Percentiles rank a stretch among this genome's conserved stretches.
These are phyloP conservation scores for Busseola fusca DNA, from an alignment of 2,888 invertebrate species.

Conservation along the genomic window DNA sequence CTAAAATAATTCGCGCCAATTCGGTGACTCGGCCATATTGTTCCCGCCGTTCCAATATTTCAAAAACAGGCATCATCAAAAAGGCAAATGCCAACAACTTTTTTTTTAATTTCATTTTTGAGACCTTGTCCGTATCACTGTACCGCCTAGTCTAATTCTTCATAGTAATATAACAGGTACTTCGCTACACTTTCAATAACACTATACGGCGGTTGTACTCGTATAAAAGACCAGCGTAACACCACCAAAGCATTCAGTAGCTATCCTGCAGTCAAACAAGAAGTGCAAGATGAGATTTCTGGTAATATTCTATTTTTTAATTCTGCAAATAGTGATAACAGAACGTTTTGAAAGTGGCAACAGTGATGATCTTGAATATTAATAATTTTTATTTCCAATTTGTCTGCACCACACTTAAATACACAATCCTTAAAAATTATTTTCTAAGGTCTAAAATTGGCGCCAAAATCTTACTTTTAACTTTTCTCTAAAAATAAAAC, in stretches of 20 bases:
- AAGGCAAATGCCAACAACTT: constrained; percentile 17
- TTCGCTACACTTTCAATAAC: constrained; percentile 78
- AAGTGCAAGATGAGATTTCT: constrained; percentile 89
- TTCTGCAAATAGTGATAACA: constrained; percentile 42
- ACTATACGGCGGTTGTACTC: constrained; percentile 64
- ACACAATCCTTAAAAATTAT: not conserved
- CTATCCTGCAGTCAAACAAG: constrained; percentile 85
- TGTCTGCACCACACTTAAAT: not conserved
- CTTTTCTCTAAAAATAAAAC: not conserved
- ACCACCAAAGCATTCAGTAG: constrained; percentile 83
- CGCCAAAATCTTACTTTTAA: constrained; percentile 19
- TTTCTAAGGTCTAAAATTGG: constrained; percentile 6
- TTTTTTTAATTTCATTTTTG: constrained; percentile 35
- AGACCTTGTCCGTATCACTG: constrained; percentile 63
- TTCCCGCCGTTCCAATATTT: not conserved
- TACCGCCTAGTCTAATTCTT: constrained; percentile 62
- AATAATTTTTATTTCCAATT: not conserved
- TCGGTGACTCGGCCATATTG: not conserved
- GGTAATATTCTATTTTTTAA: constrained; percentile 73
- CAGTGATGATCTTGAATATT: constrained; percentile 6
- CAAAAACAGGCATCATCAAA: not conserved
- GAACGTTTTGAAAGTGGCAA: constrained; percentile 35
- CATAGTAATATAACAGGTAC: constrained; percentile 57
- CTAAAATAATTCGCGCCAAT: not conserved
- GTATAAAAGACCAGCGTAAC: constrained; percentile 81